Evolutionary conservation across 2,888 invertebrate genomes (phyloP), one percentile per base, ranked within the genome.

Genomic region (Boloria selene): DNA sequence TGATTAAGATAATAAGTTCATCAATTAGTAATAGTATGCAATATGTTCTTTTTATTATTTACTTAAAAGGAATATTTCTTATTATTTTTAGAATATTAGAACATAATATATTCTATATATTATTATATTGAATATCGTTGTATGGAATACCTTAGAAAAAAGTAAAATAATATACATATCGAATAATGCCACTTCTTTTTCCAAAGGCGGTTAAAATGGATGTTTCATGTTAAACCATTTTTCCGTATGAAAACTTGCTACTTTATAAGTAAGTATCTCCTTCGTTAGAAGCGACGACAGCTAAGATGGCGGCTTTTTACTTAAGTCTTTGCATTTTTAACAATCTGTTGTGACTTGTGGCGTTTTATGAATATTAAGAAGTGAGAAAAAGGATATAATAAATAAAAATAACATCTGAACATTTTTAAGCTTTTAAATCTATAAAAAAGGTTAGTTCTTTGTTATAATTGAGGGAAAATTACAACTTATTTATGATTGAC

Each of bases 291-390:
- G 42, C 17, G 44, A 55, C 42, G 14, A 55, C 14, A 18, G 55
- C 55, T 55, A n/a, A 22, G 18, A 44, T 55, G 44, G 55, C 44
- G 22, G 44, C 14, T 22, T 18, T 44, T 44, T 44, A 55, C 55
- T 44, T 1, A 10, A 22, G 18, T 44, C 55, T 2, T 10, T 44
- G n/a, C 44, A 55, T 55, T 55, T 55, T 55, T n/a, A 55, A 18
- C 14, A 44, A 14, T 44, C 18, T 44, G 4, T 44, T 55, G 42
- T 54, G 42, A 6, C 42, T 44, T 55, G 42, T 54, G 42, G 6
- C 42, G 54, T 17, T 55, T 44, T 55, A 44, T 55, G 42, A 18
- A 55, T 55, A 44, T 31, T 10, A 38, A 38, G 31, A 38, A 10
- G 31, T 55, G 55, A 44, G 14, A 44, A 55, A 42, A 18, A 42